Base-by-base conservation (phyloP, 1,140 invertebrate genomes). In the Aphis craccivora region DNA sequence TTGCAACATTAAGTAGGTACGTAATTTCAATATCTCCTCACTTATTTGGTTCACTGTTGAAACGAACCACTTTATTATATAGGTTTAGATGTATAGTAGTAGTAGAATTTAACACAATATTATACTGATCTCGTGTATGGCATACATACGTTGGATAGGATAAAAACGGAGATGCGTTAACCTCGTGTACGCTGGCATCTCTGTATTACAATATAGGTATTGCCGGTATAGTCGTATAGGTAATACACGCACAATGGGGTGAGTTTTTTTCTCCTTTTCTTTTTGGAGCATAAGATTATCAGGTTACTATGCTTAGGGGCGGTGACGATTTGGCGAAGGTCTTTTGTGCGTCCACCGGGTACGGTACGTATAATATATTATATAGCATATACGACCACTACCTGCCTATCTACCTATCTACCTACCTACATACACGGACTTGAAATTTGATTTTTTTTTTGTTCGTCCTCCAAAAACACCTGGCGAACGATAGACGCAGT, bases 221-320 rank as follows among this genome's bases (percentile, higher is more conserved):
- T 11, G 30, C 2, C 14, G 60, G 60, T 86, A 45, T 45, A 86
- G 22, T 5, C 22, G 11, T 23, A 40, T 45, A 60, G 53, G 37
- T 90, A 90, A 55, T 76, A 76, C 60, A 51, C 45, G 20, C 45
- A 53, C 51, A 55, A 53, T 53, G 51, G 88, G 88, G 53, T 90
- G 23, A 37, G 53, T 81, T 35, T 83, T 48, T 48, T 81, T 91
- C 83, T 81, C 83, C 22, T 43, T 76, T 76, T 40, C 84, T 14
- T 84, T 92, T 86, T 86, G 76, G 91, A 93, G 91, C 91, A 81
- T 84, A 86, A 93, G 55, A 93, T 84, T 55, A 93, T 93, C 91
- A 40, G 37, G 76, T 93, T 93, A 93, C 91, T 37, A 9, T 35
- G 8, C 43, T 48, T 5, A 55, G 91, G 81, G 81, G 25, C 81